Conservation (phyloP, 2,797 vertebrate genomes). For the Rhinogobio ventralis region DNA sequence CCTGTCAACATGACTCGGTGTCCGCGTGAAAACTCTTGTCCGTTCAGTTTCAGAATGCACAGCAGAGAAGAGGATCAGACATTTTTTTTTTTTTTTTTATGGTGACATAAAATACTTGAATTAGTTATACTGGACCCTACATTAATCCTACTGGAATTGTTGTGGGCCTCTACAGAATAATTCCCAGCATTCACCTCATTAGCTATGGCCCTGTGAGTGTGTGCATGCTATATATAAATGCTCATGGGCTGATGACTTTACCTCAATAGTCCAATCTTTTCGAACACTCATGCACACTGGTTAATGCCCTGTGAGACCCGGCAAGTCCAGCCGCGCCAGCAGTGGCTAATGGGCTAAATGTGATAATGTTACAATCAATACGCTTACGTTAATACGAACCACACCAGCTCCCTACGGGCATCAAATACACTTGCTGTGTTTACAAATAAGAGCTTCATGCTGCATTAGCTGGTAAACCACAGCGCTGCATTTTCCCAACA, state of each 20-base stretch:
- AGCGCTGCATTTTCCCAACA: slow-evolving; percentile 37
- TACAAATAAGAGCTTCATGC: slow-evolving; percentile 51
- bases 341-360: slow-evolving; percentile 13
- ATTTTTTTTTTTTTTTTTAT: too few relatives aligned
- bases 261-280: slow-evolving; percentile 13
- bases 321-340: neutral
- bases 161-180: neutral
- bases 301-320: slow-evolving; percentile 23
- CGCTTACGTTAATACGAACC: slow-evolving; percentile 8
- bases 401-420: slow-evolving; percentile 11
- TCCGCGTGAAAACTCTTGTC: neutral
- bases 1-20: neutral
- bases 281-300: neutral
- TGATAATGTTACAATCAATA: slow-evolving; percentile 36
- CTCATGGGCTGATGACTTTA: slow-evolving; percentile 21
- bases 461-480: slow-evolving; percentile 51
- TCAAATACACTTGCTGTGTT: slow-evolving; percentile 50
- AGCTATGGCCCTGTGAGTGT: neutral
- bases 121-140: neutral
- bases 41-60: neutral
- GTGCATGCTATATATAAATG: neutral
- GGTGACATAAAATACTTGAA: neutral
- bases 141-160: neutral
- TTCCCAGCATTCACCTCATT: slow-evolving; percentile 8
- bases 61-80: neutral